Evolutionary conservation across 2,113 vertebrate species (phyloP).

Genomic region (Oxygymnocypris stewartii): DNA sequence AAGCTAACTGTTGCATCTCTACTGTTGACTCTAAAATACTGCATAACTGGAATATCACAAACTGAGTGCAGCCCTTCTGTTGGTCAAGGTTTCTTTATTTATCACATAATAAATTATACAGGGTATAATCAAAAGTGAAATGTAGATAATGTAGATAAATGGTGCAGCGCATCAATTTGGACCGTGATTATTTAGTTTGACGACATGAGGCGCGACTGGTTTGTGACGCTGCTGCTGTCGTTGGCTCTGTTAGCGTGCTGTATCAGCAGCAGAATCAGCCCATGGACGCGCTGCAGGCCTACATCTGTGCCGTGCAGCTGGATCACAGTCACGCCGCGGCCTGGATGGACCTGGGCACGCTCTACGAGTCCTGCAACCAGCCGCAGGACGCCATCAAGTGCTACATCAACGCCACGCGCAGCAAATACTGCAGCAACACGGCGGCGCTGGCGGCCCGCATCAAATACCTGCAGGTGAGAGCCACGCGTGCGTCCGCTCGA

Average conservation of each 20-base stretch:
- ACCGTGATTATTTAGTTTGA: no score
- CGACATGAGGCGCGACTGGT: no score
- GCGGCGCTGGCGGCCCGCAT: conserved; percentile 93
- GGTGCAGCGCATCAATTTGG: no score
- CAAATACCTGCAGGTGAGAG: conserved; percentile 93
- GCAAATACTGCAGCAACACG: conserved; percentile 94
- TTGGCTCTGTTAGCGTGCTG: conserved; percentile 80
- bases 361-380: conserved; percentile 98
- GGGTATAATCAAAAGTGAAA: no score
- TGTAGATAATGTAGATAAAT: no score
- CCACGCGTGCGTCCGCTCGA: no score
- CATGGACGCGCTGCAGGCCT: conserved; percentile 98
- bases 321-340: conserved; percentile 97
- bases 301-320: conserved; percentile 98
- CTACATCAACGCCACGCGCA: conserved; percentile 97
- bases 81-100: no score
- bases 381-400: conserved; percentile 98
- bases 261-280: conserved; percentile 99
- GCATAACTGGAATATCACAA: no score
- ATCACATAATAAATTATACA: no score
- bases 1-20: no score
- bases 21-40: no score
- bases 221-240: background rate
- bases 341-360: conserved; percentile 99
- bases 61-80: no score